Percentiles rank a stretch among this genome's conserved stretches.
Evolutionary conservation across 2,888 invertebrate species (phyloP).

Genomic region (Cremastinae sp.): DNA sequence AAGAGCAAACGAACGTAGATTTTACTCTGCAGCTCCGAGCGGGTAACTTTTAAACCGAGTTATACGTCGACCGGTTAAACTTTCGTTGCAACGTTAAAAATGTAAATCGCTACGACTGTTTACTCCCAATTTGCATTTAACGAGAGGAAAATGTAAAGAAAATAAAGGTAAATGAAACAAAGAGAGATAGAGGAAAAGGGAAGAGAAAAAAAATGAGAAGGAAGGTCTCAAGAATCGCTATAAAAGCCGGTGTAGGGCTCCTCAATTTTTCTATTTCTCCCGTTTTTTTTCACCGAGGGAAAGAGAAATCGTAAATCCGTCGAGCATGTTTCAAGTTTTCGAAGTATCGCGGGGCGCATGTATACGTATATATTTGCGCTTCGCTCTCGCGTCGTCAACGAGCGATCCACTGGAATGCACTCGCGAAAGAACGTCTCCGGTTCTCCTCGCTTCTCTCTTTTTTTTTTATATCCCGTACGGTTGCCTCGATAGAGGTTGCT

Average conservation of each 20-base stretch:
- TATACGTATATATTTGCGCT: no score
- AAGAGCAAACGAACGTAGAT: neutral
- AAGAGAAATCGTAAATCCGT: conserved; percentile 39
- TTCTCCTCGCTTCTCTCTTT: conserved; percentile 10
- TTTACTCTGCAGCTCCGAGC: neutral
- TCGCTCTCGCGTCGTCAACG: conserved; percentile 5
- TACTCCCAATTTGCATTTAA: conserved; percentile 21
- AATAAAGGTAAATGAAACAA: neutral
- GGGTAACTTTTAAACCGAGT: conserved; percentile 21
- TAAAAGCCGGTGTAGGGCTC: conserved; percentile 9
- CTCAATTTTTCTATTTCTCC: conserved; percentile 4
- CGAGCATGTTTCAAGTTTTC: neutral
- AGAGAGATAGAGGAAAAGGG: conserved; percentile 5
- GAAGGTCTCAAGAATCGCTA: conserved; percentile 12
- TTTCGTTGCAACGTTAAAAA: conserved; percentile 11
- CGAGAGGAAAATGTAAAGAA: conserved; percentile 1
- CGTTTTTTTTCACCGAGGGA: neutral
- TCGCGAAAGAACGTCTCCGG: conserved; percentile 34
- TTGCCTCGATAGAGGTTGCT: conserved; percentile 31
- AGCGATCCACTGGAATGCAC: conserved; percentile 25
- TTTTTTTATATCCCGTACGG: conserved; percentile 9
- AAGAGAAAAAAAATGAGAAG: conserved; percentile 6
- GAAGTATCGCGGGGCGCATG: conserved; percentile 25
- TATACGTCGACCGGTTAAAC: conserved; percentile 5
- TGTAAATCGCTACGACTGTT: conserved; percentile 24